Evolutionary conservation across 64 coral and sea anemone species (phyloP), one percentile per base, ranked within the genome.

Genomic region (Montipora foliosa): DNA sequence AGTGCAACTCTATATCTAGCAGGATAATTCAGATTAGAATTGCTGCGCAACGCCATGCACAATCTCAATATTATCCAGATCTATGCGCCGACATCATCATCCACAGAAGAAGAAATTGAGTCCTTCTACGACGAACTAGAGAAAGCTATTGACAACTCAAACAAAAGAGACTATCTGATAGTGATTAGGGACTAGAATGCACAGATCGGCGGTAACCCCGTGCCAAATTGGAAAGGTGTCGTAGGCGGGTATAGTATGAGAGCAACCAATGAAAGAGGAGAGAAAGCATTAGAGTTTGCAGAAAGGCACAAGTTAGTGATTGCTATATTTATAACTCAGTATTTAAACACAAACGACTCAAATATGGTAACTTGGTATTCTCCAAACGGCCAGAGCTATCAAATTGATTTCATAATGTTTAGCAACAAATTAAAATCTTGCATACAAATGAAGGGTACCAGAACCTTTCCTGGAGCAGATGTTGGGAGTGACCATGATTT

Each of bases 401-500:
- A 82, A 58, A 82, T 60, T 50, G 80, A 82, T 21, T 82, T 82
- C 80, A 82, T 82, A 82, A 20, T 82, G 21, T 10, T 14, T 52
- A 49, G 49, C n/a, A 46, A 60, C 50, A 82, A 58, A 82, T 82
- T 50, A 57, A 47, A 82, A 83, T 57, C 80, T 57, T 57, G 49
- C 21, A 83, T 4, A 6, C 50, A 83, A 59, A 4, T 57, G 48
- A 57, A 57, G 29, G 2, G 48, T 17, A 49, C 78, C 5, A 81
- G 52, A 29, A 48, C 0, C 78, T 81, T 81, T 49, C 78, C 37
- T 17, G 5, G 20, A 17, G 78, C 78, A 47, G 78, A 81, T 47
- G 5, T 46, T 19, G 78, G 37, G 45, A 81, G 78, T 52, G 78
- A 81, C 52, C 78, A 81, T 81, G 78, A 81, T 10, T 49, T 4